Evolutionary conservation across 2,797 vertebrate species (phyloP).

Genomic region (Delichon dasypus): DNA sequence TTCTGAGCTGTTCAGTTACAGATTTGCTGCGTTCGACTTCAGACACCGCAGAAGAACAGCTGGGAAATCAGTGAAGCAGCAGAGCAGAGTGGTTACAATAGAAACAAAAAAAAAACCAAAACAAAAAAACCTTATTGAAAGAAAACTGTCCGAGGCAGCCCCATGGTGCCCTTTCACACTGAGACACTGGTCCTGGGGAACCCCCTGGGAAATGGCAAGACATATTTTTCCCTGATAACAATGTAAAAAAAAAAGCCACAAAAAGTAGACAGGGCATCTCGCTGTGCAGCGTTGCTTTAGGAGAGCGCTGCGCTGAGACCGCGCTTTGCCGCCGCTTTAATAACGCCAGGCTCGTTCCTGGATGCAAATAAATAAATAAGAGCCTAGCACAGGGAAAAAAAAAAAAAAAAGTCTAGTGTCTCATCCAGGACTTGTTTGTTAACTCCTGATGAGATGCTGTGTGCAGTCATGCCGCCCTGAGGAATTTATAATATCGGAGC

Average conservation of each 20-base stretch:
- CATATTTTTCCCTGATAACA: slow-evolving; percentile 63
- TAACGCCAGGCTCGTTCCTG: background rate
- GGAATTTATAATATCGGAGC: slow-evolving; percentile 41
- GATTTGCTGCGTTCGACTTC: slow-evolving; percentile 51
- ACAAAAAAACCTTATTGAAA: slow-evolving; percentile 39
- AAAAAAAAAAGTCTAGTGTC: background rate
- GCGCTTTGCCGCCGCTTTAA: background rate
- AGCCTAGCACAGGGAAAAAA: background rate
- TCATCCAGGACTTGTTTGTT: slow-evolving; percentile 51
- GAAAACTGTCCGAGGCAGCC: slow-evolving; percentile 66
- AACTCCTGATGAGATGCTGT: slow-evolving; percentile 32
- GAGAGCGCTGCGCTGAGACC: background rate
- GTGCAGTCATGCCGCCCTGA: slow-evolving; percentile 28
- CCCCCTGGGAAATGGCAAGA: slow-evolving; percentile 52
- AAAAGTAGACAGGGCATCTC: background rate
- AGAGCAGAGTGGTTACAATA: slow-evolving; percentile 71
- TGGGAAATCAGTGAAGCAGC: slow-evolving; percentile 72
- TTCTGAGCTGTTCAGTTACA: slow-evolving; percentile 37
- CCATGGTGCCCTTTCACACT: slow-evolving; percentile 64
- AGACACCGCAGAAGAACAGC: slow-evolving; percentile 55
- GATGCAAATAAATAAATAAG: background rate
- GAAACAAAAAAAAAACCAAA: background rate
- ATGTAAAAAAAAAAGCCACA: slow-evolving; percentile 9
- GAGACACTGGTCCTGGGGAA: slow-evolving; percentile 40
- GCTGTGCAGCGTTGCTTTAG: background rate